Evolutionary conservation across 2,888 invertebrate genomes (phyloP).

Genomic region (Macaria notata): DNA sequence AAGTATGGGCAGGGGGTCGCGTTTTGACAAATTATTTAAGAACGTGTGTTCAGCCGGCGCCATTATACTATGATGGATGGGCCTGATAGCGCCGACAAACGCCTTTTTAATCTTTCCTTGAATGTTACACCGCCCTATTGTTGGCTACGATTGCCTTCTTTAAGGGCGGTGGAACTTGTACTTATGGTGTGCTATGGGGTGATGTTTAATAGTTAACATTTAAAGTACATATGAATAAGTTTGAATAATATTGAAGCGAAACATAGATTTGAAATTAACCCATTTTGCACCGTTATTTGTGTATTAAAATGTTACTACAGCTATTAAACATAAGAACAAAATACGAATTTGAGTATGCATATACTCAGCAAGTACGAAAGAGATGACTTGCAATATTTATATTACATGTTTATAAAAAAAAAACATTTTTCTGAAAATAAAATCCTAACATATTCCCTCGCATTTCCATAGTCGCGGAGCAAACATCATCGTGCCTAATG

Average conservation of each 20-base stretch:
- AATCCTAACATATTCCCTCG: conserved; percentile 17
- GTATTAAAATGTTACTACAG: no score
- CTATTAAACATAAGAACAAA: no score
- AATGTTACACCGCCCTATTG: conserved; percentile 38
- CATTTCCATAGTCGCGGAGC: conserved; percentile 20
- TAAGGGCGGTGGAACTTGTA: conserved; percentile 30
- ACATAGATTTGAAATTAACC: no score
- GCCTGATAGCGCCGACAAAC: conserved; percentile 63
- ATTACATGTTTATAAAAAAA: no score
- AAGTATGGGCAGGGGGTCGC: conserved; percentile 58
- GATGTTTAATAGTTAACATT: no score
- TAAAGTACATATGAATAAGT: no score
- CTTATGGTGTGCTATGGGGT: not conserved
- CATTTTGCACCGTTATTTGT: no score
- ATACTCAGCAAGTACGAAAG: no score
- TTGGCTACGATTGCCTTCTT: conserved; percentile 22
- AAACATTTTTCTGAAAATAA: not conserved
- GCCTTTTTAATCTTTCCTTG: conserved; percentile 60
- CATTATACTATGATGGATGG: conserved; percentile 77
- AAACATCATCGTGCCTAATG: conserved; percentile 40
- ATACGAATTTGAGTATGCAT: no score
- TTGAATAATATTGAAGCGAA: no score
- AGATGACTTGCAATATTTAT: no score
- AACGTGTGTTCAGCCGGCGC: conserved; percentile 75
- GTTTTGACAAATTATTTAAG: conserved; percentile 81